These are phyloP conservation scores for Zygaena filipendulae DNA, from an alignment of 2,888 invertebrate genomes.

Conservation along the genomic window DNA sequence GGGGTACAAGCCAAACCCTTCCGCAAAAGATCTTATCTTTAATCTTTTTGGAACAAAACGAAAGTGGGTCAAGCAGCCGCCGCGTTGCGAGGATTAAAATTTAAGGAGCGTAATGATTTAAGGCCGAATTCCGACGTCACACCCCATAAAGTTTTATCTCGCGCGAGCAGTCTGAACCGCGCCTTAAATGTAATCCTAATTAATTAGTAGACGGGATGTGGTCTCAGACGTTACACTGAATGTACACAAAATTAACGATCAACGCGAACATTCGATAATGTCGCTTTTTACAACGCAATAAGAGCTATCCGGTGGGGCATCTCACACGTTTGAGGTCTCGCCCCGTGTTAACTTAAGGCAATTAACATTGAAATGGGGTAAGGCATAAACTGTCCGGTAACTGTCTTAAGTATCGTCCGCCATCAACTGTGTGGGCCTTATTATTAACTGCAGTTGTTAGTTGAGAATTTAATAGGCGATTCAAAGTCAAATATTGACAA, in stretches of 20 bases:
- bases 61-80: constrained; percentile 28
- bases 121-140: constrained; percentile 23
- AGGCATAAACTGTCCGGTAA: constrained; percentile 6
- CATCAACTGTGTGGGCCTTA: neutral
- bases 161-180: constrained; percentile 30
- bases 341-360: neutral
- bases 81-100: constrained; percentile 33
- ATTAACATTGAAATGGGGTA: constrained; percentile 3
- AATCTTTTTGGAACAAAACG: constrained; percentile 33
- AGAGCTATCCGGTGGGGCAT: constrained; percentile 6
- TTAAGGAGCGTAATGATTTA: constrained; percentile 39
- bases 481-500: too few relatives aligned
- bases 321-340: constrained; percentile 6
- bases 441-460: too few relatives aligned
- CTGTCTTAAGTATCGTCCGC: constrained; percentile 5
- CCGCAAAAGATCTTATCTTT: constrained; percentile 28
- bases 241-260: constrained; percentile 22
- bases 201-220: constrained; percentile 50
- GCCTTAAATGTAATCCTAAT: constrained; percentile 50
- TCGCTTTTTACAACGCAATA: constrained; percentile 14
- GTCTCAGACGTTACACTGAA: constrained; percentile 34
- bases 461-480: too few relatives aligned
- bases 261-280: constrained; percentile 9
- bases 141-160: constrained; percentile 49
- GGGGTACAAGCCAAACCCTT: too few relatives aligned